A percentile compares a stretch with the other conserved stretches of the same genome.
Evolutionary conservation across 2,888 invertebrate species (phyloP).

Genomic region (Himalopsyche kuldschensis): DNA sequence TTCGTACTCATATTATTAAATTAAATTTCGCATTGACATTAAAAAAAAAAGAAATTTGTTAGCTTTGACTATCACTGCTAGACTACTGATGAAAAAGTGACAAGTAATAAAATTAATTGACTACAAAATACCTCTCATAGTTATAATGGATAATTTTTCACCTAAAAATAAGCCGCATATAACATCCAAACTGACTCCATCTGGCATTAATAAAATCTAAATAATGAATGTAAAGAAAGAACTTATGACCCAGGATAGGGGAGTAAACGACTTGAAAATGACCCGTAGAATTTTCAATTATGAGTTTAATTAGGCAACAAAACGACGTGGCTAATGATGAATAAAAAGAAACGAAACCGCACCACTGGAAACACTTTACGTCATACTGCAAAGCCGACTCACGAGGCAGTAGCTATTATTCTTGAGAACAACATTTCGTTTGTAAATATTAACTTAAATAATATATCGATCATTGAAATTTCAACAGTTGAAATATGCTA

Average conservation of each 20-base stretch:
- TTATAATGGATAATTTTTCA: too few species aligned
- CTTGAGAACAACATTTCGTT: too few species aligned
- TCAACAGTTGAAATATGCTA: too few species aligned
- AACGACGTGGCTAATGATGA: constrained; percentile 29
- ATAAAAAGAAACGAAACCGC: constrained; percentile 15
- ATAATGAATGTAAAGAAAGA: neutral
- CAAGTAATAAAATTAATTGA: too few species aligned
- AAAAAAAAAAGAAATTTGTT: too few species aligned
- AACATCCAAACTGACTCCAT: neutral
- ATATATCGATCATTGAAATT: too few species aligned
- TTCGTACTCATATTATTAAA: too few species aligned
- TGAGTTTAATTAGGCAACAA: constrained; percentile 29
- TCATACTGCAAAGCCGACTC: neutral
- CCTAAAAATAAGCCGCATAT: neutral
- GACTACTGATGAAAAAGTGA: too few species aligned
- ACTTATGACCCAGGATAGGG: neutral
- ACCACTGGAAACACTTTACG: neutral
- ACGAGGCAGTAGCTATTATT: neutral
- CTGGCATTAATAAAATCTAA: neutral
- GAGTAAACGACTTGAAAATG: constrained; percentile 26
- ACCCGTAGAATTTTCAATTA: constrained; percentile 30
- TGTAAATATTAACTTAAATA: too few species aligned
- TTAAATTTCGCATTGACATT: too few species aligned
- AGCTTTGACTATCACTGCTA: too few species aligned
- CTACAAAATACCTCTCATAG: too few species aligned